A percentile compares a stretch with the other conserved stretches of the same genome.
phyloP scores from a whole-genome alignment of 2,113 vertebrate species.

The Gymnogyps californianus region DNA sequence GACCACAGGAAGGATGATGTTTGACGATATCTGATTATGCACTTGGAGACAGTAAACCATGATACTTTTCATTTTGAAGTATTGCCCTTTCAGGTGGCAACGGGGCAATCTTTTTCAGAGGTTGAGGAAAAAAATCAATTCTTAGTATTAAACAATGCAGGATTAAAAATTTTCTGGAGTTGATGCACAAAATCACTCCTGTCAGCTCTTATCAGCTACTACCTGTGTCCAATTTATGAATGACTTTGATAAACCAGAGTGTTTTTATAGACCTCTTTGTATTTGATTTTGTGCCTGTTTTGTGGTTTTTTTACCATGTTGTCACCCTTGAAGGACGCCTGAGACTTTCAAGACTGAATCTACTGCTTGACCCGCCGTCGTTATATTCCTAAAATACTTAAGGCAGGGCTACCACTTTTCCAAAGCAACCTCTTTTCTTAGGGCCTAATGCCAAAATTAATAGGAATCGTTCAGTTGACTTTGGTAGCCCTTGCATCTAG shows the following conservation, averaged over 20 bases:
- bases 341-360: neutral
- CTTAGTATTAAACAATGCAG: neutral
- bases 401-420: neutral
- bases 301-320: neutral
- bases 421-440: neutral
- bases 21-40: neutral
- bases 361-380: neutral
- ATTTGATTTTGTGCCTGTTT: neutral
- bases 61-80: neutral
- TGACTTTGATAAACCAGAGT: neutral
- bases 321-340: neutral
- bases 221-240: neutral
- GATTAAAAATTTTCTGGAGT: neutral
- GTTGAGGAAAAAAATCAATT: neutral
- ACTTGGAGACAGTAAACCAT: neutral
- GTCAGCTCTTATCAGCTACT: neutral
- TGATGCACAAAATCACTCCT: neutral
- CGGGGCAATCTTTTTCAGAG: neutral
- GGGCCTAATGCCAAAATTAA: neutral
- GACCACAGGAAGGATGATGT: neutral
- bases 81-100: neutral
- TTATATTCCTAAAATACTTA: neutral
- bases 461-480: neutral
- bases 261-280: neutral
- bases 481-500: neutral